Evolutionary conservation across 2,797 vertebrate species (phyloP).

Genomic region (Epinephelus coioides): DNA sequence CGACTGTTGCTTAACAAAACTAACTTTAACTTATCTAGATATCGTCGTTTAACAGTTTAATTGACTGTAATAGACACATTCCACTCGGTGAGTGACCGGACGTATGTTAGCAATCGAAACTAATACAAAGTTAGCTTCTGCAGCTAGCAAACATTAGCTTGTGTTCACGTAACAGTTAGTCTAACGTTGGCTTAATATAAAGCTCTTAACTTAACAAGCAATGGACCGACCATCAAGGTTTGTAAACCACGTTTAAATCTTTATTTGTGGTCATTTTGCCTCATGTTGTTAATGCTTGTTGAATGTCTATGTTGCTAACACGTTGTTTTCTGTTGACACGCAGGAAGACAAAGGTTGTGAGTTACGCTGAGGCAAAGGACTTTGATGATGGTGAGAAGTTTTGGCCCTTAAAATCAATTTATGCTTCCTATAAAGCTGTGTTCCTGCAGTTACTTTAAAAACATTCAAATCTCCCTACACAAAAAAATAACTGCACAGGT

Average conservation of each 20-base stretch:
- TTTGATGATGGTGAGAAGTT: slow-evolving; percentile 84
- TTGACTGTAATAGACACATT: not conserved
- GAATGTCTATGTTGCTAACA: not conserved
- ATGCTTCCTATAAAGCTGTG: not conserved
- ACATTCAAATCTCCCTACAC: not conserved
- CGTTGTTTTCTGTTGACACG: slow-evolving; percentile 17
- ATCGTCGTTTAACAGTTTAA: not conserved
- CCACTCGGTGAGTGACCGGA: rapidly evolving
- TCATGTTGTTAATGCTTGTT: not conserved
- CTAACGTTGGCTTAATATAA: not conserved
- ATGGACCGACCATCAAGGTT: slow-evolving; percentile 86
- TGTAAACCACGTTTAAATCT: not conserved
- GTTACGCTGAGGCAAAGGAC: slow-evolving; percentile 88
- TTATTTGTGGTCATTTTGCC: not conserved
- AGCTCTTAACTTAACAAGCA: not conserved
- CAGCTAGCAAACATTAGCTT: not conserved
- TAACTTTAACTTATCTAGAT: too few species aligned
- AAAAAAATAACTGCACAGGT: too few species aligned
- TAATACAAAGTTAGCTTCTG: not conserved
- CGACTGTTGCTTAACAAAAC: not conserved
- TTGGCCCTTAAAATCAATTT: not conserved
- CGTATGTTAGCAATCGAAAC: not conserved
- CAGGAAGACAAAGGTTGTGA: slow-evolving; percentile 89
- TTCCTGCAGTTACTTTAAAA: not conserved
- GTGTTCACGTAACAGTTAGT: not conserved